A percentile compares a stretch with the other conserved stretches of the same genome.
These are phyloP conservation scores for Bruchidius siliquastri DNA, from an alignment of 2,888 invertebrate genomes.

Conservation along the genomic window DNA sequence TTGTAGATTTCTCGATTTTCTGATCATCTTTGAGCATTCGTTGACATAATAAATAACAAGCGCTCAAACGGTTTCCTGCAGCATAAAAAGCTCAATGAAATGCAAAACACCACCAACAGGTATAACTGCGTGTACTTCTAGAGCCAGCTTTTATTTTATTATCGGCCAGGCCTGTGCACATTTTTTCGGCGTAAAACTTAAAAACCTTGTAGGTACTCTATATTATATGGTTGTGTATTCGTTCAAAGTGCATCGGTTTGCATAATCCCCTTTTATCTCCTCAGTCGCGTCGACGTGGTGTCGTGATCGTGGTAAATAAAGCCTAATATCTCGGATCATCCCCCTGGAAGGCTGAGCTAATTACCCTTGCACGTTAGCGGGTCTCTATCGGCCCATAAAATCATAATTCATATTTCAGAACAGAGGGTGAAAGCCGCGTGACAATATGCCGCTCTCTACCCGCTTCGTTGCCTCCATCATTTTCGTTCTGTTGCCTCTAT, in stretches of 20 bases:
- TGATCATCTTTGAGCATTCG: too few species aligned
- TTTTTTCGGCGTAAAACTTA: too few species aligned
- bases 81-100: too few species aligned
- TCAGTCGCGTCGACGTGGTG: neutral
- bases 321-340: neutral
- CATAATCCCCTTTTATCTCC: neutral
- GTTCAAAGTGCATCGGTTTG: neutral
- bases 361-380: constrained; percentile 47
- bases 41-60: too few species aligned
- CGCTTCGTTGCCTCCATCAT: neutral
- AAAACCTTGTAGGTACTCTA: too few species aligned
- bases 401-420: constrained; percentile 43
- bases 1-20: too few species aligned
- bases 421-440: neutral
- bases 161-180: too few species aligned
- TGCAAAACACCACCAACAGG: too few species aligned
- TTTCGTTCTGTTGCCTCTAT: neutral
- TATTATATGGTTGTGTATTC: neutral
- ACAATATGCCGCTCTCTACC: neutral
- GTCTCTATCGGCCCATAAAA: constrained; percentile 43
- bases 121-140: too few species aligned
- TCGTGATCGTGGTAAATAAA: neutral
- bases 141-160: too few species aligned
- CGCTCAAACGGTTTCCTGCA: too few species aligned
- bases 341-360: constrained; percentile 43